phyloP scores from a whole-genome alignment of 2,888 invertebrate genomes.

The Agrenia bidenticulata region DNA sequence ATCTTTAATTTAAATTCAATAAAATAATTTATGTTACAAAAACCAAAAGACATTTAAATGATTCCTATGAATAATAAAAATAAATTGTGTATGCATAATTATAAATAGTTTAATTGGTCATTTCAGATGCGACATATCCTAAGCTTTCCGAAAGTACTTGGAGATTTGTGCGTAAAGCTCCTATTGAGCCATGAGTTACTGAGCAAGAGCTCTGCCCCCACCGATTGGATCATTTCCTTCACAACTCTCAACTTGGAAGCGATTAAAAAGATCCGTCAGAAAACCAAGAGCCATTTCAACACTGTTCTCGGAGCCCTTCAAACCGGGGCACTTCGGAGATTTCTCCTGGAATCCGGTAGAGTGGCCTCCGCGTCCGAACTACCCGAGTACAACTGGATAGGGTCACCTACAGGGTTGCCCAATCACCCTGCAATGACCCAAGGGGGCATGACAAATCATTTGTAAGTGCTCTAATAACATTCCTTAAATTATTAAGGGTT shows the following conservation, averaged over 20 bases:
- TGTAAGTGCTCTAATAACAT: conserved; percentile 7
- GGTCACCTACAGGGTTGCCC: conserved; percentile 19
- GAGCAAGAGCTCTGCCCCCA: too few species aligned
- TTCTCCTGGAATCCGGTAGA: conserved; percentile 21
- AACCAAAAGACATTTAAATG: too few species aligned
- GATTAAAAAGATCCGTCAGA: conserved; percentile 32
- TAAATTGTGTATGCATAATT: too few species aligned
- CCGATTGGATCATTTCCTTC: conserved; percentile 36
- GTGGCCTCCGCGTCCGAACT: background rate
- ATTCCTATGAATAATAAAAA: too few species aligned
- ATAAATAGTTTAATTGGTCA: too few species aligned
- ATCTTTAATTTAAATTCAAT: too few species aligned
- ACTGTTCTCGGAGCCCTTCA: conserved; percentile 29
- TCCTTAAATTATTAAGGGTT: background rate
- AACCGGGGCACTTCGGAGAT: conserved; percentile 26
- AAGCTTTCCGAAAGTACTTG: too few species aligned
- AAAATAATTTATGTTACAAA: too few species aligned
- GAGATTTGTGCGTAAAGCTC: too few species aligned
- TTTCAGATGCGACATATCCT: too few species aligned
- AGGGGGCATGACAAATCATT: conserved; percentile 28
- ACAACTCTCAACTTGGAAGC: conserved; percentile 23
- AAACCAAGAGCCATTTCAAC: conserved; percentile 28
- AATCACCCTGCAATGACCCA: conserved; percentile 19
- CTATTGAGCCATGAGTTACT: too few species aligned
- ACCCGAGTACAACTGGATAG: background rate